Evolutionary conservation across 2,797 vertebrate species (phyloP), one percentile per base, ranked within the genome.

Genomic region (Eospalax fontanierii): DNA sequence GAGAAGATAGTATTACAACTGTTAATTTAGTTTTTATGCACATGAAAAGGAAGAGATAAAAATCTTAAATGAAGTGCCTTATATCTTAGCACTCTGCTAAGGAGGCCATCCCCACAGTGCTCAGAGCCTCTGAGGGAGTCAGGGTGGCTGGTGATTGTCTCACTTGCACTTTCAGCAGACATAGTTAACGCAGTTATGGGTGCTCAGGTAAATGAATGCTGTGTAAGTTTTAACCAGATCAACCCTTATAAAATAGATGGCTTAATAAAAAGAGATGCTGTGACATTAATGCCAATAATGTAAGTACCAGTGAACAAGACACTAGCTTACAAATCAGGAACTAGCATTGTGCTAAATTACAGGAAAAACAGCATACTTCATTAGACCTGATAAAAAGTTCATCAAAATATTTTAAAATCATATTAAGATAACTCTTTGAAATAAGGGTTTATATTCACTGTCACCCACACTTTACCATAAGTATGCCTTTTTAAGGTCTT

Each of bases 1-100:
- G 57, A 82, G 35, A 97, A 95, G 81, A 24, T 76, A 73, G 57
- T 89, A 86, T 35, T 94, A 83, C 63, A 96, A 83, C n/a, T 89
- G 40, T 57, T 90, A 24, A 65, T 88, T 94, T 61, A 38, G n/a
- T 79, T 90, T 96, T 94, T 92, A 86, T 80, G n/a, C 7, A 50
- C 92, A 90, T 87, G 76, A 94, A 61, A 92, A 89, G n/a, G 85
- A 86, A 91, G 90, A 94, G 95, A 87, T 83, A 83, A 61, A 87
- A 68, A 78, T 94, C 57, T 94, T 83, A 89, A 35, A 81, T n/a
- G n/a, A 79, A 89, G 12, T 92, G 66, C 4, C 28, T 93, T 88
- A 68, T 92, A 4, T n/a, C n/a, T n/a, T 10, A 26, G n/a, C 87
- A 68, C 28, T 40, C 21, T 80, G 28, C 86, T 89, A 83, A 91